These are phyloP conservation scores for Copidosoma aretas DNA, from an alignment of 2,888 invertebrate species.

Conservation along the genomic window DNA sequence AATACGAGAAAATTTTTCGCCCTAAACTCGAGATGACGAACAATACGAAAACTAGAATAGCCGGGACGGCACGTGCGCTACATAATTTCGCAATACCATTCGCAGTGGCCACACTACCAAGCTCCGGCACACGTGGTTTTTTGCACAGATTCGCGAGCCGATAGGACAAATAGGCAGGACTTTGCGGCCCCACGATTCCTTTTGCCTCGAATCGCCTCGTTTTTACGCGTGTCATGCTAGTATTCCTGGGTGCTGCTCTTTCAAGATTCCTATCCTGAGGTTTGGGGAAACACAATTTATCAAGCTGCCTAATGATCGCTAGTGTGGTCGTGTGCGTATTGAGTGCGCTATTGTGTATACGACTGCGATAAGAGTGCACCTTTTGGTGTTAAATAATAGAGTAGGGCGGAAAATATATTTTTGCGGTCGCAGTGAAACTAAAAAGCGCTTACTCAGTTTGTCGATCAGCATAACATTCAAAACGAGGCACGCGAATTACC, in stretches of 20 bases:
- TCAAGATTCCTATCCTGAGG: conserved; percentile 18
- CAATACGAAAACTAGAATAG: neutral
- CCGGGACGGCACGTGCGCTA: neutral
- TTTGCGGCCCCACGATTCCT: conserved; percentile 30
- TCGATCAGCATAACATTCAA: no score
- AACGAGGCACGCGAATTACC: no score
- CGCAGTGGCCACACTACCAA: neutral
- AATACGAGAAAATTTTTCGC: neutral
- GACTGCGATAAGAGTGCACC: no score
- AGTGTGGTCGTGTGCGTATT: neutral
- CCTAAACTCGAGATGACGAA: neutral
- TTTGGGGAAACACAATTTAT: conserved; percentile 25
- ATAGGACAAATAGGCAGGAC: conserved; percentile 31
- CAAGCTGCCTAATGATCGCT: conserved; percentile 17
- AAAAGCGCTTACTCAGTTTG: no score
- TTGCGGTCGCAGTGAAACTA: no score
- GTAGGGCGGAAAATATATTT: no score
- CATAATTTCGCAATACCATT: neutral
- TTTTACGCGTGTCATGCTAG: conserved; percentile 16
- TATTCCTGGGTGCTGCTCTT: neutral
- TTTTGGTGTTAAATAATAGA: no score
- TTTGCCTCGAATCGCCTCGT: conserved; percentile 9
- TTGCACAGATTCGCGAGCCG: conserved; percentile 35
- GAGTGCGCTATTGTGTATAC: no score
- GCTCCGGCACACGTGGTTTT: neutral